Percentiles rank a stretch among this genome's conserved stretches.
Evolutionary conservation across 2,888 invertebrate genomes (phyloP).

Genomic region (Clivina fossor): DNA sequence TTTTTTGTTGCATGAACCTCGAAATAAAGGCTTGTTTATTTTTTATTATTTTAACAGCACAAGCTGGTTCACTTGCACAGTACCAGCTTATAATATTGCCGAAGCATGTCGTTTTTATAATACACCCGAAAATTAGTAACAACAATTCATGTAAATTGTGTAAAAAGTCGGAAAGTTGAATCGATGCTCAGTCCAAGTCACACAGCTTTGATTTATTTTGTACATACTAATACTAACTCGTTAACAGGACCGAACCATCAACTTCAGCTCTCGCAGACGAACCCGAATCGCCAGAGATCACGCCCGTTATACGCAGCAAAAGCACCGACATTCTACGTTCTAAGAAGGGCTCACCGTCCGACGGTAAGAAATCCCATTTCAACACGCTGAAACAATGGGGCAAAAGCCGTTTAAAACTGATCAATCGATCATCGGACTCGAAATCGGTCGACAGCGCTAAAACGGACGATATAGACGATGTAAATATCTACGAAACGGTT

Average conservation of each 20-base stretch:
- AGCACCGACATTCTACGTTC: slow-evolving; percentile 73
- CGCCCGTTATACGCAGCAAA: slow-evolving; percentile 65
- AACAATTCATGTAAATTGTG: no score
- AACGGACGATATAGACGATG: slow-evolving; percentile 60
- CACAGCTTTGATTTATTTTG: slow-evolving; percentile 18
- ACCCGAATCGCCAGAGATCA: slow-evolving; percentile 58
- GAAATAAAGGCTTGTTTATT: no score
- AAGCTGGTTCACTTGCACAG: no score
- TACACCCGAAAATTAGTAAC: no score
- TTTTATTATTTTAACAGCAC: slow-evolving; percentile 17
- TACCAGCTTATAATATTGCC: no score
- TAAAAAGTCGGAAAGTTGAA: no score
- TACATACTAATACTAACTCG: slow-evolving; percentile 33
- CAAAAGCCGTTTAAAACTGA: slow-evolving; percentile 71
- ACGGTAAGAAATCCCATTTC: slow-evolving; percentile 69
- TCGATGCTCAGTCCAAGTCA: no score
- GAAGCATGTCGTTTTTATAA: no score
- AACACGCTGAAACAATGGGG: slow-evolving; percentile 86
- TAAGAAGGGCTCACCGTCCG: slow-evolving; percentile 66
- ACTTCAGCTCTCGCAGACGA: slow-evolving; percentile 45
- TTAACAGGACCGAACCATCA: slow-evolving; percentile 49
- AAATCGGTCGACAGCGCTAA: slow-evolving; percentile 58
- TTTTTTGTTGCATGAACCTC: no score
- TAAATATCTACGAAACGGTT: slow-evolving; percentile 67
- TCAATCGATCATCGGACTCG: slow-evolving; percentile 65